phyloP scores from a whole-genome alignment of 1,140 invertebrate species.

The Nebria ingens region DNA sequence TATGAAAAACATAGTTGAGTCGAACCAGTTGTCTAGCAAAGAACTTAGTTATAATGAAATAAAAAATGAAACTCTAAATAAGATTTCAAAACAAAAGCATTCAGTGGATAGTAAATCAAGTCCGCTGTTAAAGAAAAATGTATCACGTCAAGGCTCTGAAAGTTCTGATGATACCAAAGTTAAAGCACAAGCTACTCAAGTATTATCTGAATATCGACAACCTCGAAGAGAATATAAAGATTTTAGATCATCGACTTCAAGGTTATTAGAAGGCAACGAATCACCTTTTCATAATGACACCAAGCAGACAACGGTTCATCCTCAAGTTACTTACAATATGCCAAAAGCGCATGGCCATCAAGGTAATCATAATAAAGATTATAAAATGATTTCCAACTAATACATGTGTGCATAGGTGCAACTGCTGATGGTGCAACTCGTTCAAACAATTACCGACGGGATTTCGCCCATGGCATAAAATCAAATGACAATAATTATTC shows the following conservation, averaged over 20 bases:
- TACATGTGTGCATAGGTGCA: conserved; percentile 9
- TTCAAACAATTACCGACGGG: conserved; percentile 26
- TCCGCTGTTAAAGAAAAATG: conserved; percentile 1
- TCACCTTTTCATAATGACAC: conserved; percentile 12
- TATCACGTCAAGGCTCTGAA: conserved; percentile 16
- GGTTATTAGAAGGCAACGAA: conserved; percentile 12
- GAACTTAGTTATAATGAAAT: background rate
- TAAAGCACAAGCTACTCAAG: conserved; percentile 24
- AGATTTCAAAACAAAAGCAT: conserved; percentile 15
- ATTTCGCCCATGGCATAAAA: conserved; percentile 25
- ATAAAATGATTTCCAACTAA: background rate
- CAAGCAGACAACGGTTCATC: conserved; percentile 25
- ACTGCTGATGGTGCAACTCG: conserved; percentile 14
- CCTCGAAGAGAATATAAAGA: conserved; percentile 31
- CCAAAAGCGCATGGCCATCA: conserved; percentile 27
- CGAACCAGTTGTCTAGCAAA: background rate
- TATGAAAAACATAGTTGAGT: conserved; percentile 12
- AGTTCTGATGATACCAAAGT: conserved; percentile 20
- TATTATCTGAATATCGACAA: conserved; percentile 30
- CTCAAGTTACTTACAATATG: conserved; percentile 31
- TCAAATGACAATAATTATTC: conserved; percentile 22
- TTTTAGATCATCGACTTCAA: conserved; percentile 17
- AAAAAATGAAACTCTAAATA: conserved; percentile 15
- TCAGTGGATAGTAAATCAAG: conserved; percentile 11
- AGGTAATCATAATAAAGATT: background rate